Percentiles rank a stretch among this genome's conserved stretches.
phyloP scores from a whole-genome alignment of 2,113 vertebrate species.

The Plecotus auritus region DNA sequence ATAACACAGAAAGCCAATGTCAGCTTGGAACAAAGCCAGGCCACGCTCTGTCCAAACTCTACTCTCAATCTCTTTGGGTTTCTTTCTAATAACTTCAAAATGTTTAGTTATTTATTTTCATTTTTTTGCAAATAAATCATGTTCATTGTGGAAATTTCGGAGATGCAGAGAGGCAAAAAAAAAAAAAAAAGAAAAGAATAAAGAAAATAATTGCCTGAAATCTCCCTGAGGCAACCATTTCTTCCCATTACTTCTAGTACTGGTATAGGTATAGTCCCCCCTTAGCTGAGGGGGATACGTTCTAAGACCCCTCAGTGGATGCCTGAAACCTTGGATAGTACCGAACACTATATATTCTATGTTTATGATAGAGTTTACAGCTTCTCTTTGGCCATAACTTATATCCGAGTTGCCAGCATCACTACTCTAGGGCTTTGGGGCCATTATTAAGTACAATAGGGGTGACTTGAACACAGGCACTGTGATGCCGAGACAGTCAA shows the following conservation, averaged over 20 bases:
- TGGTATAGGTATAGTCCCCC: not conserved
- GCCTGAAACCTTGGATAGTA: not conserved
- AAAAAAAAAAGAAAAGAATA: not conserved
- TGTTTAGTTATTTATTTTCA: not conserved
- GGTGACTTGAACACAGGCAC: not conserved
- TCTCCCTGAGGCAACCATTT: not conserved
- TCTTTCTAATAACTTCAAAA: slow-evolving; percentile 42
- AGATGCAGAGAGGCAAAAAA: slow-evolving; percentile 6
- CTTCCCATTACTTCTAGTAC: not conserved
- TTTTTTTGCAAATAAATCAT: not conserved
- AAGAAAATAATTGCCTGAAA: not conserved
- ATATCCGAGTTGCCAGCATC: not conserved
- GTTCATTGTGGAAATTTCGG: slow-evolving; percentile 35
- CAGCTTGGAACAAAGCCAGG: slow-evolving; percentile 54
- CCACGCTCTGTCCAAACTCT: not conserved
- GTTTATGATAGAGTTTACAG: not conserved
- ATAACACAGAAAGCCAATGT: slow-evolving; percentile 51
- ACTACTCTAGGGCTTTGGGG: not conserved
- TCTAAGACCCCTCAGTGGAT: not conserved
- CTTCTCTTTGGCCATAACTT: not conserved
- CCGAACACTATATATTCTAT: not conserved
- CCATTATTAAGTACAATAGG: not conserved
- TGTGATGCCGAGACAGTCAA: not conserved
- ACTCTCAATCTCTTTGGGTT: slow-evolving; percentile 1
- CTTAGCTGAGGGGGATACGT: not conserved